These are phyloP conservation scores for Oreotragus oreotragus DNA, from an alignment of 2,113 vertebrate genomes.

Conservation along the genomic window DNA sequence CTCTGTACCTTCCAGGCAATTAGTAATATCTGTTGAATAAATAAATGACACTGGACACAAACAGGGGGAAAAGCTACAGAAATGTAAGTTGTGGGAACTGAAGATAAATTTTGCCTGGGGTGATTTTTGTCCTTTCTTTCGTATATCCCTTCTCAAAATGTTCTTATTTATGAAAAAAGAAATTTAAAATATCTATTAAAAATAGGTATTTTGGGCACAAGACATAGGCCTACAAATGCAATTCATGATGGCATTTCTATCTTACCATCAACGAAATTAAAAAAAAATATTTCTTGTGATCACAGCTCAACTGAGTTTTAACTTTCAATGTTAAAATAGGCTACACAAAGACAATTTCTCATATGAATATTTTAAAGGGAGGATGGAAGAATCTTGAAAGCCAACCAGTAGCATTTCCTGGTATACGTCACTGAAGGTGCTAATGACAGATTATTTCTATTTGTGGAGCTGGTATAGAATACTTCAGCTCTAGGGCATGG, in stretches of 20 bases:
- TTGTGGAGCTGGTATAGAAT: background rate
- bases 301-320: conserved; percentile 15
- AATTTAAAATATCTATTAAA: conserved; percentile 24
- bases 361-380: conserved; percentile 11
- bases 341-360: background rate
- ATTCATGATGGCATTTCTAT: background rate
- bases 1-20: background rate
- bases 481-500: background rate
- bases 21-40: background rate
- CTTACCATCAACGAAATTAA: background rate
- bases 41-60: background rate
- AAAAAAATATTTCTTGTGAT: background rate
- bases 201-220: background rate
- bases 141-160: background rate
- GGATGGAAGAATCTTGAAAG: background rate
- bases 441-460: background rate
- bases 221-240: background rate
- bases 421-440: background rate
- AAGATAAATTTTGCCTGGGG: background rate
- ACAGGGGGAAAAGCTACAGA: background rate
- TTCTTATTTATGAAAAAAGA: background rate
- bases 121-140: conserved; percentile 20
- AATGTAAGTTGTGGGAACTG: background rate
- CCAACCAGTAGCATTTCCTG: background rate
- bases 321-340: background rate